These are phyloP conservation scores for Pterocles gutturalis DNA, from an alignment of 2,113 vertebrate species.

Conservation along the genomic window DNA sequence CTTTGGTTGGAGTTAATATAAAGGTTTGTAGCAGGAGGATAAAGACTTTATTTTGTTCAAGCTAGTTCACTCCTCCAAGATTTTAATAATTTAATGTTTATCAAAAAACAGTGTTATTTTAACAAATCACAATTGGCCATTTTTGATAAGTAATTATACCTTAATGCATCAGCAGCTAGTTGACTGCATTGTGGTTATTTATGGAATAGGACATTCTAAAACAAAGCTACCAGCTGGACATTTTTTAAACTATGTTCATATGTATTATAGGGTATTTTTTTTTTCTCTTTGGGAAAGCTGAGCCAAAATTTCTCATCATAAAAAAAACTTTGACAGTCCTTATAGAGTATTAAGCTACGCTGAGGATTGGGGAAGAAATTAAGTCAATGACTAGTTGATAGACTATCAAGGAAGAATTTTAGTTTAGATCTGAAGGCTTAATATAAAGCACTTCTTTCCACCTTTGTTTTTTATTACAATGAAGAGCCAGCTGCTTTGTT, in stretches of 20 bases:
- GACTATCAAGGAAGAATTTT: background rate
- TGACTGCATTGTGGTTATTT: background rate
- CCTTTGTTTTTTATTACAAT: background rate
- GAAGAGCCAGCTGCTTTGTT: constrained; percentile 25
- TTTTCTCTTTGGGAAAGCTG: background rate
- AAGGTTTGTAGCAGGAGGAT: background rate
- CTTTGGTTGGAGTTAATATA: background rate
- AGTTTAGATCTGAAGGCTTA: background rate
- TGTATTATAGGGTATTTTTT: background rate
- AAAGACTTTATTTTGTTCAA: background rate
- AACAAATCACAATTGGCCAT: background rate
- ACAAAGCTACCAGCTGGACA: background rate
- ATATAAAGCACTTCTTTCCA: background rate
- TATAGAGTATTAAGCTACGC: background rate
- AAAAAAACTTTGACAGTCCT: background rate
- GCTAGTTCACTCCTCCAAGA: background rate
- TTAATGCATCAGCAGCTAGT: background rate
- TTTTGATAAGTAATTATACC: background rate
- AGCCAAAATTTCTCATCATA: background rate
- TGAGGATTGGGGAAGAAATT: background rate
- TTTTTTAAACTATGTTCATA: background rate
- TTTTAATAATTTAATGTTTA: background rate
- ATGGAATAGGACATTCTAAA: background rate
- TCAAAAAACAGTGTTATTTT: background rate
- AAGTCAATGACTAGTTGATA: background rate